Conservation (phyloP, 2,888 invertebrate genomes). For the Acronicta alni region DNA sequence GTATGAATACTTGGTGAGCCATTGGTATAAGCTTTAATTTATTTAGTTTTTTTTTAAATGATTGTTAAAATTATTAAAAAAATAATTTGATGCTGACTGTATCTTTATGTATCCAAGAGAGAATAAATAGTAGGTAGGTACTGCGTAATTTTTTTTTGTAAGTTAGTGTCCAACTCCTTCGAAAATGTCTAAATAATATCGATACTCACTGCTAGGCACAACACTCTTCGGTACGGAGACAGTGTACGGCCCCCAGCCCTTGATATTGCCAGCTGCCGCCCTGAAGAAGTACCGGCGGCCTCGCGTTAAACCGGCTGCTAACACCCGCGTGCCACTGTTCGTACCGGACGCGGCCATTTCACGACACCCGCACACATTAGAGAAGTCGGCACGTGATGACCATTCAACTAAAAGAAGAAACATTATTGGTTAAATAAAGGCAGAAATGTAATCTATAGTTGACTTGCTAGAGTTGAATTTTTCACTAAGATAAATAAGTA, state of each 20-base stretch:
- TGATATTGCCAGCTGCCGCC: slow-evolving; percentile 97
- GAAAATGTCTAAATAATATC: not conserved
- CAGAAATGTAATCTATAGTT: no score
- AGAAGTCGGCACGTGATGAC: slow-evolving; percentile 96
- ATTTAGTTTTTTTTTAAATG: no score
- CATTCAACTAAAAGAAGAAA: slow-evolving; percentile 94
- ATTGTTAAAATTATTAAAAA: no score
- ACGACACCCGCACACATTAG: slow-evolving; percentile 93
- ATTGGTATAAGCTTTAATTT: no score
- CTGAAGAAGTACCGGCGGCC: slow-evolving; percentile 97
- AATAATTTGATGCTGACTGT: no score
- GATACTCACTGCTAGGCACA: slow-evolving; percentile 95
- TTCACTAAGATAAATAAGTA: no score
- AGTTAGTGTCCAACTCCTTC: no score
- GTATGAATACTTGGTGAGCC: no score
- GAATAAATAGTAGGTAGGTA: no score
- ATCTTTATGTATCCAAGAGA: no score
- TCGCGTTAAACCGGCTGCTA: slow-evolving; percentile 92
- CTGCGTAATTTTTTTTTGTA: no score
- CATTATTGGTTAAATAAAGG: not conserved
- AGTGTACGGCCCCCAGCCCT: slow-evolving; percentile 95
- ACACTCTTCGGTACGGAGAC: slow-evolving; percentile 95
- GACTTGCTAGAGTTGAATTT: no score
- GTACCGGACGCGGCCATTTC: slow-evolving; percentile 88
- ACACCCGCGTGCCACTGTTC: slow-evolving; percentile 82